Evolutionary conservation across 1,140 invertebrate genomes (phyloP).

Genomic region (Cydia strobilella): DNA sequence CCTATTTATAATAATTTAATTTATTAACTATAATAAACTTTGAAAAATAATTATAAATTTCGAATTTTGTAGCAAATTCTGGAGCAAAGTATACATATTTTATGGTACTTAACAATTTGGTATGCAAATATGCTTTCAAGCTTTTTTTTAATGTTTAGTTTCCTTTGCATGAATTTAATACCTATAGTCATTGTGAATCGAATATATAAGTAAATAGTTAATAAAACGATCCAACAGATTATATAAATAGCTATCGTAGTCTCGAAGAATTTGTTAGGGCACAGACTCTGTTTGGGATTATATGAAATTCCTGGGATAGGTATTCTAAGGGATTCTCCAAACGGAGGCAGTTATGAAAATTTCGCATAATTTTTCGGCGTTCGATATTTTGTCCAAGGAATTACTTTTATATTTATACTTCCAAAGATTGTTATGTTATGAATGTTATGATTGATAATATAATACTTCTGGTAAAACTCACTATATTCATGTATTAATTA

Average conservation of each 20-base stretch:
- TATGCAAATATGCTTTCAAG: not conserved
- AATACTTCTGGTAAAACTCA: no score
- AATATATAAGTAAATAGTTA: not conserved
- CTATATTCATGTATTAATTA: no score
- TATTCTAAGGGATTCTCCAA: constrained; percentile 44
- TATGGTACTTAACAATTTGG: no score
- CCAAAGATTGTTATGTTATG: no score
- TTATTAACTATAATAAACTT: no score
- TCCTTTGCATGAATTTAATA: not conserved
- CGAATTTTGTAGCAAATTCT: no score
- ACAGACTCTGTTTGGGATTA: constrained; percentile 57
- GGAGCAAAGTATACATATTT: no score
- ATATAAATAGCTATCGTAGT: constrained; percentile 13
- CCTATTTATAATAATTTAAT: no score
- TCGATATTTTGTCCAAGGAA: not conserved
- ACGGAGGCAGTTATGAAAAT: constrained; percentile 43
- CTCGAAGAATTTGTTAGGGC: constrained; percentile 53
- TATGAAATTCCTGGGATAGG: constrained; percentile 64
- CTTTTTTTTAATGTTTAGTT: not conserved
- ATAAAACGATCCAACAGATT: not conserved
- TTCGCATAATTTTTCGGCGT: constrained; percentile 40
- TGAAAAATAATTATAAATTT: no score
- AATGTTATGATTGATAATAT: no score
- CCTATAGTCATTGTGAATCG: not conserved
- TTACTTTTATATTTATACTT: not conserved